Conservation (phyloP, 1,140 invertebrate species). For the Lycorma delicatula region DNA sequence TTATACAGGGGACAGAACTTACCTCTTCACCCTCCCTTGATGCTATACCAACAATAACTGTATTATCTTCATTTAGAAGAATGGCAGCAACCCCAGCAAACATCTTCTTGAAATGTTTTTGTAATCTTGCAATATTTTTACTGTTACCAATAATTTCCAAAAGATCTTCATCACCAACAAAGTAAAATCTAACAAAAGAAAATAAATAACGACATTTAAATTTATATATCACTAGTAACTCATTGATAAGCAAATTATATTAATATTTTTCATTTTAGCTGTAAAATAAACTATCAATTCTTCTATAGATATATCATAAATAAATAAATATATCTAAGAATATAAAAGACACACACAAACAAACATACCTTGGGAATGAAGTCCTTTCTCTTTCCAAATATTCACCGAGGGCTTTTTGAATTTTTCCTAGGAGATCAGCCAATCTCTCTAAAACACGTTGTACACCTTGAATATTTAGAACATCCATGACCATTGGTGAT, state of each 20-base stretch:
- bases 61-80: constrained; percentile 90
- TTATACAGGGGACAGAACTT: constrained; percentile 26
- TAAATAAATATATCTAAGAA: too few relatives aligned
- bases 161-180: constrained; percentile 99
- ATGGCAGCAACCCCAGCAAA: constrained; percentile 97
- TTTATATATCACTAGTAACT: too few relatives aligned
- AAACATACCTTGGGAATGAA: constrained; percentile 84
- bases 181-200: constrained; percentile 92
- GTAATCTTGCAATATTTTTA: constrained; percentile 93
- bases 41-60: constrained; percentile 81
- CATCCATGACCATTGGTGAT: constrained; percentile 96
- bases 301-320: too few relatives aligned
- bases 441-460: constrained; percentile 94
- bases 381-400: constrained; percentile 96
- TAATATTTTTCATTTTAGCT: too few relatives aligned
- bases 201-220: too few relatives aligned
- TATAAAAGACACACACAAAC: too few relatives aligned
- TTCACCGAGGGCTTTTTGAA: constrained; percentile 98
- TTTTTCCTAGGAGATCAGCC: constrained; percentile 96
- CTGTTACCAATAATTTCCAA: constrained; percentile 99
- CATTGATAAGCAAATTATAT: too few relatives aligned
- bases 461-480: constrained; percentile 92
- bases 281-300: too few relatives aligned
- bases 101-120: constrained; percentile 99
- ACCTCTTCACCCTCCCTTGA: constrained; percentile 98